These are phyloP conservation scores for Orthosia gracilis DNA, from an alignment of 2,888 invertebrate species.

Conservation along the genomic window DNA sequence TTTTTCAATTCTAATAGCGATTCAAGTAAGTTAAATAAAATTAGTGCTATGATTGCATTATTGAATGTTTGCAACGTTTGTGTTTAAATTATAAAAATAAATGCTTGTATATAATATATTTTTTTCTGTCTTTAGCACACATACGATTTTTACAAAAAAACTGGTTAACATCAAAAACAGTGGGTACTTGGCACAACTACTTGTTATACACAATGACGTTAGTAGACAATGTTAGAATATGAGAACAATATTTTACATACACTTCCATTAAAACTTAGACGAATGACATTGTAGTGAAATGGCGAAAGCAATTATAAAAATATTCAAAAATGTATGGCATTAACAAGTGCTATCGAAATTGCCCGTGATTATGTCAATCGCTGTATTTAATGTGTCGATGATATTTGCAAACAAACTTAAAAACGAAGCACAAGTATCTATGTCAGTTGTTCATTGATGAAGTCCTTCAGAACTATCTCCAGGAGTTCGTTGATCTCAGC, in stretches of 20 bases:
- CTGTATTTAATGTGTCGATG: too few relatives aligned
- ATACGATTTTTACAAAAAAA: background rate
- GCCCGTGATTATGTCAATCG: too few relatives aligned
- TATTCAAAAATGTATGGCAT: background rate
- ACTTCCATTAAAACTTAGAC: too few relatives aligned
- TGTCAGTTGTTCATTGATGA: background rate
- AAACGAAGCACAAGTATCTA: background rate
- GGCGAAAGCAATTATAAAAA: background rate
- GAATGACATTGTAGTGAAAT: too few relatives aligned
- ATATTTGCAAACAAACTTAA: background rate
- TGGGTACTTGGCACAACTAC: background rate
- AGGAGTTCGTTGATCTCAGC: background rate
- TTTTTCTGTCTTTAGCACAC: background rate
- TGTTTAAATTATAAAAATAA: constrained; percentile 90
- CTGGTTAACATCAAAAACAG: background rate
- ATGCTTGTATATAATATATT: constrained; percentile 88
- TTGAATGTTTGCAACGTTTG: constrained; percentile 90
- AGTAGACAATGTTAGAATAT: too few relatives aligned
- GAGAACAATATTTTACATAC: background rate
- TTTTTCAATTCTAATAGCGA: constrained; percentile 85
- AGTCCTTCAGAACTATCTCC: background rate
- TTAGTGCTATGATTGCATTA: constrained; percentile 90
- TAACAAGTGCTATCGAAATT: background rate
- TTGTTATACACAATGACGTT: background rate
- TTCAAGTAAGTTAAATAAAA: constrained; percentile 85